A percentile compares a stretch with the other conserved stretches of the same genome.
These are phyloP conservation scores for Sebastes vulpes DNA, from an alignment of 2,797 vertebrate species.

Conservation along the genomic window DNA sequence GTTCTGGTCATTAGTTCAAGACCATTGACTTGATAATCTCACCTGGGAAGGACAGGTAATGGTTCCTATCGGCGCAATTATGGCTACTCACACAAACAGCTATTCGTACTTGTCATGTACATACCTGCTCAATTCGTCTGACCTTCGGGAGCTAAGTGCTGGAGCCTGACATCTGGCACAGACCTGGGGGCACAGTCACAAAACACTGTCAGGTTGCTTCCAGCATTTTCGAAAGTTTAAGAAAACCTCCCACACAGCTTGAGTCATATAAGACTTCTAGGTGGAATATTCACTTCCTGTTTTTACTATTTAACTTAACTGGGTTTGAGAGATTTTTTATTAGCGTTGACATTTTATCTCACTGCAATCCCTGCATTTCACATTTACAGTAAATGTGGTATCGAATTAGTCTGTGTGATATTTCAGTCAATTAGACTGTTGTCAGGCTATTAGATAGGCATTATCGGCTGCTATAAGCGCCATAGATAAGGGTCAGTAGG, in stretches of 20 bases:
- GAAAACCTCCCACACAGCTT: not conserved
- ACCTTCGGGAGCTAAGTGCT: conserved; percentile 46
- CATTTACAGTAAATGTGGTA: not conserved
- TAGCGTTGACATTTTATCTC: not conserved
- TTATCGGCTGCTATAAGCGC: rapidly evolving
- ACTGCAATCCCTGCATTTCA: not conserved
- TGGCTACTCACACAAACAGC: conserved; percentile 71
- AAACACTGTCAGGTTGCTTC: not conserved
- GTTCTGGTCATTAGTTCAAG: conserved; percentile 84
- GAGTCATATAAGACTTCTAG: not conserved
- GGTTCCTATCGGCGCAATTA: conserved; percentile 81
- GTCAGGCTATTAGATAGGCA: too few species aligned
- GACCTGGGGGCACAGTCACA: conserved; percentile 5
- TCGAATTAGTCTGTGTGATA: not conserved
- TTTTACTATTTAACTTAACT: not conserved
- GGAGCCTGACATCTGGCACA: conserved; percentile 41
- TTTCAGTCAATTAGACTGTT: too few species aligned
- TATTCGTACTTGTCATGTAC: conserved; percentile 76
- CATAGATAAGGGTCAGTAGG: too few species aligned
- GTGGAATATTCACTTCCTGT: not conserved
- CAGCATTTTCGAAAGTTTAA: not conserved
- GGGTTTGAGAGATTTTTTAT: not conserved
- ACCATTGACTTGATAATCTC: conserved; percentile 85
- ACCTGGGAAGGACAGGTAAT: conserved; percentile 86
- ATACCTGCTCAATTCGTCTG: conserved; percentile 62